Evolutionary conservation across 2,113 vertebrate species (phyloP).

Genomic region (Sylvia atricapilla): DNA sequence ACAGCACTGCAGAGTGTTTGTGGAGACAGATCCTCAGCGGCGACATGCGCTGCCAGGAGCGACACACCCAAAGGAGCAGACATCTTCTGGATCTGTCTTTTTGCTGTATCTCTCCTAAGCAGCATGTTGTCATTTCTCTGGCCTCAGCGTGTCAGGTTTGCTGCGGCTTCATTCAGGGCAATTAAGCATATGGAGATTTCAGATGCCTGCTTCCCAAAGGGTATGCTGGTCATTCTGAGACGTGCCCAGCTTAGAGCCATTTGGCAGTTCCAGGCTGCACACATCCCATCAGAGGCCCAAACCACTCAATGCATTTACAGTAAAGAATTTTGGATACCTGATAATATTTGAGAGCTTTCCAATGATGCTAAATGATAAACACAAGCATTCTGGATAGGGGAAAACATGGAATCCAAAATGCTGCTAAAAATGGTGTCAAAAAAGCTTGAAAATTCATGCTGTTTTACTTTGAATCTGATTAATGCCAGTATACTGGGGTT

Average conservation of each 20-base stretch:
- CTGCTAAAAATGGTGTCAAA: not conserved
- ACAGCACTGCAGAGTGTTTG: not conserved
- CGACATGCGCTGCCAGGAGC: not conserved
- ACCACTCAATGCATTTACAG: not conserved
- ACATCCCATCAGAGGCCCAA: not conserved
- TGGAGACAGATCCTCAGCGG: not conserved
- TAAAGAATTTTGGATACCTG: not conserved
- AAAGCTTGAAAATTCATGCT: not conserved
- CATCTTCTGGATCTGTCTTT: not conserved
- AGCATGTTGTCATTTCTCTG: not conserved
- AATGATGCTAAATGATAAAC: not conserved
- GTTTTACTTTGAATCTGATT: not conserved
- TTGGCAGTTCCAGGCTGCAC: not conserved
- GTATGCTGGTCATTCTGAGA: rapidly evolving
- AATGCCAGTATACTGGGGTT: not conserved
- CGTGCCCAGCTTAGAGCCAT: too few species aligned
- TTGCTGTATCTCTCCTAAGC: not conserved
- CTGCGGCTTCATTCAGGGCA: not conserved
- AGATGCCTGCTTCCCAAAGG: not conserved
- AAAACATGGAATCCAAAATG: not conserved
- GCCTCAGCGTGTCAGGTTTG: not conserved
- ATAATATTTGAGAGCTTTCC: not conserved
- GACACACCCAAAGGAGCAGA: not conserved
- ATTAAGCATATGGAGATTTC: not conserved
- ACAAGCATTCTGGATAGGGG: not conserved